Evolutionary conservation across 2,888 invertebrate genomes (phyloP).

Genomic region (Cinara cedri): DNA sequence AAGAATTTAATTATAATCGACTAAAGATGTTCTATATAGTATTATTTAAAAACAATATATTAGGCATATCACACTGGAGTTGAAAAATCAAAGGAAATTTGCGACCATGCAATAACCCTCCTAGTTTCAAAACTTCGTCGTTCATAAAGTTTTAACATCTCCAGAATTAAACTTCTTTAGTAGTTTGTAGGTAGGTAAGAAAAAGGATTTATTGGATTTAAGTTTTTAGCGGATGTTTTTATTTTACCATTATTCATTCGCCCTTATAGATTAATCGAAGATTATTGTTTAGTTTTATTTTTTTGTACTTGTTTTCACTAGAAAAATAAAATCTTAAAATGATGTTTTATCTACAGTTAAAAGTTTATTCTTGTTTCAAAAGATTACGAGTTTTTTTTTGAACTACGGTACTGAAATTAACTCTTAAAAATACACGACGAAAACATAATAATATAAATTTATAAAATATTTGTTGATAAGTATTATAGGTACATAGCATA

Average conservation of each 20-base stretch:
- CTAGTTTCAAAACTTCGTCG: constrained; percentile 12
- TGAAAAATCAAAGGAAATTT: constrained; percentile 5
- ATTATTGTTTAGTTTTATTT: not conserved
- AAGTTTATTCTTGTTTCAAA: not conserved
- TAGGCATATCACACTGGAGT: constrained; percentile 30
- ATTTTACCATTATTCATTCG: not conserved
- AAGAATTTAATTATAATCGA: too few relatives aligned
- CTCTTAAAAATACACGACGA: not conserved
- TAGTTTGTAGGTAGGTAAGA: not conserved
- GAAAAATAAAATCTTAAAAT: not conserved
- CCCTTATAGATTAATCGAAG: not conserved
- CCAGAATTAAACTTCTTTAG: constrained; percentile 7
- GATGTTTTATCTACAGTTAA: not conserved
- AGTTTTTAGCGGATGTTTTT: constrained; percentile 19
- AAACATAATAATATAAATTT: too few relatives aligned
- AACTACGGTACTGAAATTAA: not conserved
- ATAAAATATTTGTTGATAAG: too few relatives aligned
- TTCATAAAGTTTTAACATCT: constrained; percentile 9
- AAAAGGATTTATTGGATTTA: constrained; percentile 30
- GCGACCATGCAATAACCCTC: not conserved
- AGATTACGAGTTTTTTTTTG: not conserved
- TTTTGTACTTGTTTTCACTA: not conserved
- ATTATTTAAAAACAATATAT: too few relatives aligned
- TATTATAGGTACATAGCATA: too few relatives aligned
- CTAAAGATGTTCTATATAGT: too few relatives aligned